Conservation (phyloP, 2,797 vertebrate genomes). For the Ptychadena robeensis region DNA sequence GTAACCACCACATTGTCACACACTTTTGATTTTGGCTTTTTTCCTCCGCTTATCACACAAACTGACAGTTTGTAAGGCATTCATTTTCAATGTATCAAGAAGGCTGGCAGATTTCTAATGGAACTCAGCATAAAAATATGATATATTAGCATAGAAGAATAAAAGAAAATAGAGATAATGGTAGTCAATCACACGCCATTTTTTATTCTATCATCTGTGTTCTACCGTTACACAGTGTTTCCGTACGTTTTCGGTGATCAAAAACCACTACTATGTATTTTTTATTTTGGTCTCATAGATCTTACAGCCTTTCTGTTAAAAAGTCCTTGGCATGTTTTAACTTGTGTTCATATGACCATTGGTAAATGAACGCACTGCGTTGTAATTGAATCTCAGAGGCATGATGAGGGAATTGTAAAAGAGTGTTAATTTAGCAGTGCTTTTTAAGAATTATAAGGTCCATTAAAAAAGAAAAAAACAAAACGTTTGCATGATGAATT, state of each 20-base stretch:
- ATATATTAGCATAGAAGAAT: background rate
- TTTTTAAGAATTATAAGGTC: too few species aligned
- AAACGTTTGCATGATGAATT: too few species aligned
- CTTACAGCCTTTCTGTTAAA: too few species aligned
- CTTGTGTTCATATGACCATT: too few species aligned
- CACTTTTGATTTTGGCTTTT: constrained; percentile 21
- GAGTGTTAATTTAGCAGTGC: too few species aligned
- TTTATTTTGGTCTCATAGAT: too few species aligned
- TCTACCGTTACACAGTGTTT: background rate
- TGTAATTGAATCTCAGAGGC: too few species aligned
- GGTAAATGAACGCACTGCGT: too few species aligned
- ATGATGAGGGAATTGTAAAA: too few species aligned
- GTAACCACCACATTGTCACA: constrained; percentile 43
- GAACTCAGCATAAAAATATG: background rate
- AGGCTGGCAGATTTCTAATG: constrained; percentile 32
- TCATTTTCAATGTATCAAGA: constrained; percentile 27
- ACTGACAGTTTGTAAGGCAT: constrained; percentile 2
- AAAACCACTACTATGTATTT: background rate
- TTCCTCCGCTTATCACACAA: constrained; percentile 25
- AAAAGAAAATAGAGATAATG: background rate
- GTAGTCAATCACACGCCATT: background rate
- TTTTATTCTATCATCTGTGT: background rate
- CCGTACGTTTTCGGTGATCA: background rate
- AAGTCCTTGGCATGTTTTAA: too few species aligned
- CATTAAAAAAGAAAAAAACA: too few species aligned